These are phyloP conservation scores for Apus apus DNA, from an alignment of 2,113 vertebrate species.

Conservation along the genomic window DNA sequence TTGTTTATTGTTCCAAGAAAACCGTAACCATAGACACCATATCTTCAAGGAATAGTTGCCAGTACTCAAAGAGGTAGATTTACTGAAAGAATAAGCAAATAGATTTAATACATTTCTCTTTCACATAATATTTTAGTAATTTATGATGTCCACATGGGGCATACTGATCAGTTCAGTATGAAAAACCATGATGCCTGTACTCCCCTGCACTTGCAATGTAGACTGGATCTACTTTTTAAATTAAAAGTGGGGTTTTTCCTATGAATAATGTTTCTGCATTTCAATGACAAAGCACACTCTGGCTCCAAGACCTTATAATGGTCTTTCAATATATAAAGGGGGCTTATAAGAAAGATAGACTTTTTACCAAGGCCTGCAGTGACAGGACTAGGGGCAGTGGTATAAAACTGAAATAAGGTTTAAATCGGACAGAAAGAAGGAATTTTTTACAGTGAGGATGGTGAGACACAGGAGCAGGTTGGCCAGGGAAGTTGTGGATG, in stretches of 20 bases:
- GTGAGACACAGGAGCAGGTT: background rate
- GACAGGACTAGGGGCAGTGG: background rate
- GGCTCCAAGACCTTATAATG: background rate
- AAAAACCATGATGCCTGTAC: background rate
- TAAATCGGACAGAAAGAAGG: background rate
- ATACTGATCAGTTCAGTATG: background rate
- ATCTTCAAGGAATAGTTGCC: background rate
- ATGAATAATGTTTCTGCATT: background rate
- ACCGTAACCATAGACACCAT: background rate
- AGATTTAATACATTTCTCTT: background rate
- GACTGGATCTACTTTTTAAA: background rate
- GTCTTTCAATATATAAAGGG: background rate
- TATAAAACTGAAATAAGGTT: background rate
- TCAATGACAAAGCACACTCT: background rate
- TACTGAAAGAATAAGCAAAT: background rate
- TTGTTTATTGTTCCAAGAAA: background rate
- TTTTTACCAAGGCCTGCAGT: background rate
- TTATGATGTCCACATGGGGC: background rate
- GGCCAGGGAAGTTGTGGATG: background rate
- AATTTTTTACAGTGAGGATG: accelerated
- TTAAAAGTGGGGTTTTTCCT: background rate
- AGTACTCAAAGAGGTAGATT: background rate
- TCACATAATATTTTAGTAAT: background rate
- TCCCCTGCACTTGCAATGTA: background rate
- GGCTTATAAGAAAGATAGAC: background rate